Percentiles rank a stretch among this genome's conserved stretches.
Conservation (phyloP, 37 sponge, comb jelly and placozoan species). For the Aplysina aerophoba region DNA sequence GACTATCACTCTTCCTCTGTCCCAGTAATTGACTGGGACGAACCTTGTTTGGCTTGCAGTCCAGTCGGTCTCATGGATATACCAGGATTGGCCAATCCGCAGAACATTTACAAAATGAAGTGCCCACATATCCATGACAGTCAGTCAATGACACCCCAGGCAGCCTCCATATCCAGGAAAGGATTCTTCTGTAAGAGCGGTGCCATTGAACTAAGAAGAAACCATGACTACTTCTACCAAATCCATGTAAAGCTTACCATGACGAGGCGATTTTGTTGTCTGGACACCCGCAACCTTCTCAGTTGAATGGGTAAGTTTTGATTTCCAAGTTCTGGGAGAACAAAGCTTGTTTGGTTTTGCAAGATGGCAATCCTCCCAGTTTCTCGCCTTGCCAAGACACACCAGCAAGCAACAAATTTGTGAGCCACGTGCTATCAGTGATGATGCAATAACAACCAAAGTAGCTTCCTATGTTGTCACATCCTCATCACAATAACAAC, state of each 20-base stretch:
- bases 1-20: not conserved
- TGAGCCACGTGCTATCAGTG: too few relatives aligned
- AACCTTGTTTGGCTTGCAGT: conserved; percentile 20
- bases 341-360: too few relatives aligned
- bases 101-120: conserved; percentile 26
- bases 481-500: too few relatives aligned
- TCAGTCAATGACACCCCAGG: not conserved
- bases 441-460: too few relatives aligned
- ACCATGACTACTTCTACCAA: conserved; percentile 33
- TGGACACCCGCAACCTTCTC: too few relatives aligned
- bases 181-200: not conserved
- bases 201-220: conserved; percentile 10
- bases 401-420: too few relatives aligned
- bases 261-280: conserved; percentile 17
- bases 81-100: not conserved
- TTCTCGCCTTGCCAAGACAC: too few relatives aligned
- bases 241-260: not conserved
- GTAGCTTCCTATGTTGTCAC: too few relatives aligned
- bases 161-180: not conserved
- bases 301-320: too few relatives aligned
- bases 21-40: not conserved
- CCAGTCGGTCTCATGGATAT: conserved; percentile 14
- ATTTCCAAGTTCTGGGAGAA: too few relatives aligned
- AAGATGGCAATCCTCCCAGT: too few relatives aligned
- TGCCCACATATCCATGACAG: conserved; percentile 14